Evolutionary conservation across 2,888 invertebrate species (phyloP).

Genomic region (Notocelia uddmanniana): DNA sequence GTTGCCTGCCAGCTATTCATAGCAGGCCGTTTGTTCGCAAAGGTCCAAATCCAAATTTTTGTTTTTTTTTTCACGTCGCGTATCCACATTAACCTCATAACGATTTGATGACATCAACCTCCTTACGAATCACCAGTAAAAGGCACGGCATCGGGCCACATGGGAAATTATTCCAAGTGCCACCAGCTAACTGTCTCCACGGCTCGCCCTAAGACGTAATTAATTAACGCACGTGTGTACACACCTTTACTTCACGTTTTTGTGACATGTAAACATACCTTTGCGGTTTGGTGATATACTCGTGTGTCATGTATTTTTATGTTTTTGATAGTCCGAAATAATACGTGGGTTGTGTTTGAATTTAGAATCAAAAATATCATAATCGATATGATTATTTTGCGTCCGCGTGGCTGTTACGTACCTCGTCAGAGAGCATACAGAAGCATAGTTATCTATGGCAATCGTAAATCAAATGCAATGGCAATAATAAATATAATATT

Average conservation of each 20-base stretch:
- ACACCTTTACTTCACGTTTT: slow-evolving; percentile 37
- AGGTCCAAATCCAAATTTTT: background rate
- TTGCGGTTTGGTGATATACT: slow-evolving; percentile 20
- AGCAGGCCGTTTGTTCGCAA: background rate
- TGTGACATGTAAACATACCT: slow-evolving; percentile 21
- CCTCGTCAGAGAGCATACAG: background rate
- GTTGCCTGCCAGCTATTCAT: background rate
- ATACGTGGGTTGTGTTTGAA: background rate
- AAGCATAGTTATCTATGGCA: background rate
- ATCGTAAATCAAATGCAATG: background rate
- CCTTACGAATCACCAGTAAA: slow-evolving; percentile 51
- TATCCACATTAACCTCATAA: slow-evolving; percentile 40
- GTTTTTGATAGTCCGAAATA: background rate
- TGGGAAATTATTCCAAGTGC: slow-evolving; percentile 80
- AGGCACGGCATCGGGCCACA: slow-evolving; percentile 74
- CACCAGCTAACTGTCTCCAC: slow-evolving; percentile 61
- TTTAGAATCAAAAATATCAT: too few species aligned
- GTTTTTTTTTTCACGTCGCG: background rate
- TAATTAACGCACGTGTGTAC: slow-evolving; percentile 66
- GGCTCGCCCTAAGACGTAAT: slow-evolving; percentile 79
- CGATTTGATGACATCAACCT: slow-evolving; percentile 39
- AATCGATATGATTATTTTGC: background rate
- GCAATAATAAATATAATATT: background rate
- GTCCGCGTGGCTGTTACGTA: too few species aligned
- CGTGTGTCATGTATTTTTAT: slow-evolving; percentile 6